Conservation (phyloP, 2,113 vertebrate species). For the Recurvirostra avosetta region DNA sequence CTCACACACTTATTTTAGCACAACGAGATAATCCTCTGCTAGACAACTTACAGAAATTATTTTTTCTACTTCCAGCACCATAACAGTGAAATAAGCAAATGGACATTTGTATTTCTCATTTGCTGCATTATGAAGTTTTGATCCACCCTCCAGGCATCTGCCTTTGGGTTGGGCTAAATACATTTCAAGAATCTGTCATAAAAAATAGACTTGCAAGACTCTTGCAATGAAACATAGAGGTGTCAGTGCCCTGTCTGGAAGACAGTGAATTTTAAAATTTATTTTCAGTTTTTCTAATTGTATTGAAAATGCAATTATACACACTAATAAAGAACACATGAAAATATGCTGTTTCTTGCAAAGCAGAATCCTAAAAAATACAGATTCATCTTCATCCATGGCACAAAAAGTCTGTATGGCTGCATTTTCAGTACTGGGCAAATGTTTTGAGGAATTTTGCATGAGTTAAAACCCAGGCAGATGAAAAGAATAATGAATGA, state of each 20-base stretch:
- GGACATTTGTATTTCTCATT: constrained; percentile 59
- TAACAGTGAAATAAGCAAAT: constrained; percentile 44
- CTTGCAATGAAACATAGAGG: neutral
- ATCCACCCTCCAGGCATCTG: constrained; percentile 33
- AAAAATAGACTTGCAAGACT: neutral
- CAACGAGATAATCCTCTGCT: neutral
- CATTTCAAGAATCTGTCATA: neutral
- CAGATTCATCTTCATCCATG: neutral
- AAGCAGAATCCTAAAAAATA: neutral
- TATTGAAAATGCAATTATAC: neutral
- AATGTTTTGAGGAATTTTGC: neutral
- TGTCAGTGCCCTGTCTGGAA: neutral
- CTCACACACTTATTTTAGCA: constrained; percentile 11
- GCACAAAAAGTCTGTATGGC: neutral
- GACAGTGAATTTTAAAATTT: neutral
- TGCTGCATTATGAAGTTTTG: constrained; percentile 46
- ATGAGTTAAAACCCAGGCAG: neutral
- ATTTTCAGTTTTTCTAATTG: neutral
- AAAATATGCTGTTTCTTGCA: neutral
- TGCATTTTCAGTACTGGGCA: neutral
- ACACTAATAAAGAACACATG: neutral
- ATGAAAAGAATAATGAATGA: neutral
- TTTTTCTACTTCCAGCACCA: constrained; percentile 9
- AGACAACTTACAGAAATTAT: neutral
- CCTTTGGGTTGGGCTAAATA: constrained; percentile 42